Evolutionary conservation across 2,888 invertebrate species (phyloP).

Genomic region (Heliconius charithonia): DNA sequence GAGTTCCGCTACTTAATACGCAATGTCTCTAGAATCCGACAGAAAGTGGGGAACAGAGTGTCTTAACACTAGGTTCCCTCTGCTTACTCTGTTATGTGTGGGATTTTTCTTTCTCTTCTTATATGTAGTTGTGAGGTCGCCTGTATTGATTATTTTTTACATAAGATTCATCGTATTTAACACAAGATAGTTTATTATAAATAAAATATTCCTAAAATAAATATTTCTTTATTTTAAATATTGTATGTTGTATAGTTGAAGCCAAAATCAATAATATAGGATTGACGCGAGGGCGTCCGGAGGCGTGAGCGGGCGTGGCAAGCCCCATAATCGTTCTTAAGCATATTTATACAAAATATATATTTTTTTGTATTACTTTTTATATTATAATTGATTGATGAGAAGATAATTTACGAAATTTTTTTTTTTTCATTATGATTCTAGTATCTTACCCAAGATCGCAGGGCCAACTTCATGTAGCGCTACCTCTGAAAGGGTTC

Average conservation of each 20-base stretch:
- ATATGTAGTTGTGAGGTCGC: too few species aligned
- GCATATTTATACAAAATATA: slow-evolving; percentile 19
- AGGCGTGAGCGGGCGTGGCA: slow-evolving; percentile 68
- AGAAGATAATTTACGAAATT: too few species aligned
- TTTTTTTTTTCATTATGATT: too few species aligned
- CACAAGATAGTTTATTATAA: background rate
- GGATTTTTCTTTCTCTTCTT: too few species aligned
- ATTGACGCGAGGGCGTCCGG: slow-evolving; percentile 55
- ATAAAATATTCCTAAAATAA: background rate
- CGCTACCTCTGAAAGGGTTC: too few species aligned
- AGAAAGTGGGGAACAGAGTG: too few species aligned
- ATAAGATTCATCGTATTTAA: background rate
- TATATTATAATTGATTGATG: background rate
- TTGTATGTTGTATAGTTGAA: background rate
- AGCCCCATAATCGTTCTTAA: slow-evolving; percentile 27
- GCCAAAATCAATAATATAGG: slow-evolving; percentile 30
- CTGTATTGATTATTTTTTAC: too few species aligned
- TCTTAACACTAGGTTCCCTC: too few species aligned
- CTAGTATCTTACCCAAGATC: background rate
- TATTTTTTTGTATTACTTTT: slow-evolving; percentile 22
- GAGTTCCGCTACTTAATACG: too few species aligned
- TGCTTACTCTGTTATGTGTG: too few species aligned
- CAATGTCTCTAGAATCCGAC: too few species aligned
- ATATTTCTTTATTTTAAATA: background rate
- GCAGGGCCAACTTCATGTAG: too few species aligned